Evolutionary conservation across 2,888 invertebrate species (phyloP), one percentile per base, ranked within the genome.

Genomic region (Trachelus troglodyta): DNA sequence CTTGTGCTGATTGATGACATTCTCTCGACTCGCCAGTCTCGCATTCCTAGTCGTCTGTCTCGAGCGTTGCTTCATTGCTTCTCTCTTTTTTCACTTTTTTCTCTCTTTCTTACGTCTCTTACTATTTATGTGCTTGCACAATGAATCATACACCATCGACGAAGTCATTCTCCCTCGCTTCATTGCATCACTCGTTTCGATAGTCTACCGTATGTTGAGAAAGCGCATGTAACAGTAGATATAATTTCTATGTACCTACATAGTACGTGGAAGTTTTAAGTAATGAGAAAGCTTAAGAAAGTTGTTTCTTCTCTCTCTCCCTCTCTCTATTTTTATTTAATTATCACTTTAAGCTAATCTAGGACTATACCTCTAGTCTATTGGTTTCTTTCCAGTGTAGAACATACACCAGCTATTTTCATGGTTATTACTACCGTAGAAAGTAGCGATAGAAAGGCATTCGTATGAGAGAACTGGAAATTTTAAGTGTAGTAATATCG

Each of bases 71-170:
- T 23, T 23, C 56, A 23, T 40, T 76, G 73, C 31, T 40, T 34
- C 34, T 75, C 68, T 34, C n/a, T 75, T 37, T 37, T 74, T 73
- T 37, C 69, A 4, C 75, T 37, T 33, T 75, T 69, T 30, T 76
- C 33, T 68, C 34, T 11, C 76, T 76, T 33, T 78, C 75, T 69
- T 23, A 56, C 56, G 23, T 56, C 9, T 56, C 2, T 56, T 4
- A 6, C 68, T 80, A 4, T n/a, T 83, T 79, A 33, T 76, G 75
- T 37, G 68, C 76, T 69, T 78, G 73, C 37, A 76, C 79, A 56
- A 76, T 74, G 56, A 80, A 80, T 77, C 68, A 82, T 71, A 23
- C 71, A 33, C 31, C 71, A 34, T 71, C 71, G 35, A 15, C 71
- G 33, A 15, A 71, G 33, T 71, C 71, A 34, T 71, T 56, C 76